phyloP scores from a whole-genome alignment of 2,113 vertebrate genomes.

The Amphiprion percula region DNA sequence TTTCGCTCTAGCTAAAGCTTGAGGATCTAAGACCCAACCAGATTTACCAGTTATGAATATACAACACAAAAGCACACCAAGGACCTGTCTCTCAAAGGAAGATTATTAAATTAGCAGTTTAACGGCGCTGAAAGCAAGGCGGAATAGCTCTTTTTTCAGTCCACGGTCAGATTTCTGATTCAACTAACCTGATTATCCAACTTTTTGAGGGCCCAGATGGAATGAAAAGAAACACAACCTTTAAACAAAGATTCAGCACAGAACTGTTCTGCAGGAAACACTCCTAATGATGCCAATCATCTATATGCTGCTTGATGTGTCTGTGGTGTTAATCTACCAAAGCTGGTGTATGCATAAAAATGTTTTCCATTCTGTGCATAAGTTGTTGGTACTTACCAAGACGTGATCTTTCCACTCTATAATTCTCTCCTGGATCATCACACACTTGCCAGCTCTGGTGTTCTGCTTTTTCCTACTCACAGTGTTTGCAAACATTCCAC shows the following conservation, averaged over 20 bases:
- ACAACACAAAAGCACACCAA: constrained; percentile 36
- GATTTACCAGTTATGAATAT: constrained; percentile 30
- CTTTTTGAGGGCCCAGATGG: neutral
- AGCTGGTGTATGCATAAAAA: neutral
- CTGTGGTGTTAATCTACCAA: neutral
- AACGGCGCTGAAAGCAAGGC: constrained; percentile 13
- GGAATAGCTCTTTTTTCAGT: constrained; percentile 19
- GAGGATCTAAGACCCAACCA: constrained; percentile 36
- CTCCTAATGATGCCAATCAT: constrained; percentile 6
- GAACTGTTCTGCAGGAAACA: neutral
- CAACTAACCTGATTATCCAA: constrained; percentile 25
- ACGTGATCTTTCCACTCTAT: neutral
- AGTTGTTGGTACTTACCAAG: neutral
- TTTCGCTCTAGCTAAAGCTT: constrained; percentile 45
- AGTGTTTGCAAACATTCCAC: constrained; percentile 25
- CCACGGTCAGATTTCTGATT: constrained; percentile 21
- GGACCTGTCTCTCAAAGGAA: constrained; percentile 34
- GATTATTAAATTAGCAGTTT: constrained; percentile 62
- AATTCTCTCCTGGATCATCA: constrained; percentile 1
- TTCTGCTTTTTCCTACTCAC: neutral
- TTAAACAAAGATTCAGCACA: neutral
- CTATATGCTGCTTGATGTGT: neutral
- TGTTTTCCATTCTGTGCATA: neutral
- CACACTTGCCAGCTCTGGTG: neutral
- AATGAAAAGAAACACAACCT: constrained; percentile 13